Base-by-base conservation (phyloP, 2,113 vertebrate species). In the Corvus cornix region DNA sequence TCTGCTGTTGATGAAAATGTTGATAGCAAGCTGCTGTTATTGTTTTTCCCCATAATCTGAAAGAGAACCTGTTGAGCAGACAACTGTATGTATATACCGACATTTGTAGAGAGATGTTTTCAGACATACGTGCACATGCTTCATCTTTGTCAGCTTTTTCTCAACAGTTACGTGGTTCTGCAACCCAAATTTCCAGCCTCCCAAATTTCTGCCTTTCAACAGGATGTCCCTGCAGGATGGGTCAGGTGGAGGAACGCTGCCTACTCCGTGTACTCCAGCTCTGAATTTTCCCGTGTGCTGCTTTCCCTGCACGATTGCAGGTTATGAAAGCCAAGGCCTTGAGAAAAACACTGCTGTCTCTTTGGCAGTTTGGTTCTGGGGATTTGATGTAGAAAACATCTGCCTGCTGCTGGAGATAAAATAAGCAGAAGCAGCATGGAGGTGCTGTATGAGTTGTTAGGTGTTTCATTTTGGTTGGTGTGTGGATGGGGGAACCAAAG, bases 221-320 rank as follows among this genome's bases (percentile, higher is more conserved):
- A 37, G 7, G 10, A 3, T 39, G 26, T 70, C 73, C 22, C 16
- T 39, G 51, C 23, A 55, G 53, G 37, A n/a, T 51, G 73, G 55
- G 23, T 81, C 60, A 62, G 55, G 4, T 0, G 3, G 46, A 53
- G 55, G n/a, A 58, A 63, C 1, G 4, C 48, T 67, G n/a, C 10
- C 37, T 4, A 2, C 24, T 56, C 44, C 0, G 0, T 0, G 0
- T 44, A 21, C 11, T 68, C 39, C 33, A 13, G 30, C 43, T 67
- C 39, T 89, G 39, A 19, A 8, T 87, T 87, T 87, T 63, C 33
- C 41, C 0, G 0, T 22, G 33, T 56, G 26, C 48, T 62, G 5
- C 43, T 60, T 84, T 80, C 43, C 55, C 31, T 60, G 52, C 1
- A 4, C 4, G 6, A 13, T 16, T 70, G 24, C 30, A 55, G 46